These are phyloP conservation scores for Dendrophyllia cribrosa DNA, from an alignment of 64 coral and sea anemone genomes.

Conservation along the genomic window DNA sequence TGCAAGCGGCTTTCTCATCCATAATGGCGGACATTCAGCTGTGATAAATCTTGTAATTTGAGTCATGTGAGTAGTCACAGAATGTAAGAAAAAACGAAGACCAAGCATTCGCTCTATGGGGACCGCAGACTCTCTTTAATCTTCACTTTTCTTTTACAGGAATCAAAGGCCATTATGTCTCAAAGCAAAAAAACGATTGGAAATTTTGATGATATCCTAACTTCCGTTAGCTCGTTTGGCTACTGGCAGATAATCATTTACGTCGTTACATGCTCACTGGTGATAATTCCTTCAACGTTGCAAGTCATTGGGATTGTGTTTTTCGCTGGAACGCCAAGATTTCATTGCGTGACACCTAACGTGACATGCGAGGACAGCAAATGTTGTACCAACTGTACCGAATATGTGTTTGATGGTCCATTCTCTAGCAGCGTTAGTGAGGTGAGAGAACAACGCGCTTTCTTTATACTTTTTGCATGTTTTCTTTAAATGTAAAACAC, in stretches of 20 bases:
- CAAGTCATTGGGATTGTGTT: constrained; percentile 54
- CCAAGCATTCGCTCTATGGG: no score
- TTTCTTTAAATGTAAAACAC: not conserved
- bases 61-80: no score
- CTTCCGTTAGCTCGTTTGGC: constrained; percentile 56
- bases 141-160: not conserved
- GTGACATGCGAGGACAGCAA: constrained; percentile 36
- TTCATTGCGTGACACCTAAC: constrained; percentile 58
- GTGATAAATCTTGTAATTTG: no score
- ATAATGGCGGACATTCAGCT: no score
- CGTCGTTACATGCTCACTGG: constrained; percentile 31
- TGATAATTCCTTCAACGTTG: constrained; percentile 43
- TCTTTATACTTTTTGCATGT: no score
- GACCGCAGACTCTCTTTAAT: no score
- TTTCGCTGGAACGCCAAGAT: constrained; percentile 56
- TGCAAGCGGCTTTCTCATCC: no score
- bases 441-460: constrained; percentile 23
- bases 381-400: constrained; percentile 67
- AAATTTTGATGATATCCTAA: constrained; percentile 75
- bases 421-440: constrained; percentile 76
- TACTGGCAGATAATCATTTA: constrained; percentile 63
- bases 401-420: constrained; percentile 76
- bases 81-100: no score
- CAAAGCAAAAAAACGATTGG: not conserved
- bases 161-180: not conserved